phyloP scores from a whole-genome alignment of 1,140 invertebrate genomes.

The Steinernema khuongi region DNA sequence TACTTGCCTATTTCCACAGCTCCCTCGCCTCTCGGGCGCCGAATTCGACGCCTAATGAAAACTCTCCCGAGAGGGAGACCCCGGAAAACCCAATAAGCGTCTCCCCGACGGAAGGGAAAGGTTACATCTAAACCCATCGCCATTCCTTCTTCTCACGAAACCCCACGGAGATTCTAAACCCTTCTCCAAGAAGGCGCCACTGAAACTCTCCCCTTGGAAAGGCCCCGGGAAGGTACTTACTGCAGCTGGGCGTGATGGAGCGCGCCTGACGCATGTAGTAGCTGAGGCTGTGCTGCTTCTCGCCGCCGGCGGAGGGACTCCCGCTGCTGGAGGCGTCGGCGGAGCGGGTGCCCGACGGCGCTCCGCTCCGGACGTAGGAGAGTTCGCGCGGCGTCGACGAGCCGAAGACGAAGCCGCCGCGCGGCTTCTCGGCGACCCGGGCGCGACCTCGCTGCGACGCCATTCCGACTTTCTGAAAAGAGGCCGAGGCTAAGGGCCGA shows the following conservation, averaged over 20 bases:
- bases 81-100: too few species aligned
- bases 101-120: too few species aligned
- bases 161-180: not conserved
- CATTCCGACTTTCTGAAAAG: slow-evolving; percentile 4
- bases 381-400: not conserved
- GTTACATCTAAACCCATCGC: too few species aligned
- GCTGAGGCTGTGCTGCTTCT: not conserved
- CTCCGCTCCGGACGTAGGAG: not conserved
- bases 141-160: too few species aligned
- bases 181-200: not conserved
- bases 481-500: not conserved
- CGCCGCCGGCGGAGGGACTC: not conserved
- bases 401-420: not conserved
- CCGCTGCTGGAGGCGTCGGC: not conserved
- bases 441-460: slow-evolving; percentile 11
- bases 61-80: too few species aligned
- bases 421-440: not conserved
- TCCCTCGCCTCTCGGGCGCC: too few species aligned
- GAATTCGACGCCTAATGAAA: too few species aligned
- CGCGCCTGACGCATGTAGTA: slow-evolving; percentile 8
- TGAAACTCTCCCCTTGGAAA: not conserved
- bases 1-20: not conserved
- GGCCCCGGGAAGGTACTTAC: not conserved
- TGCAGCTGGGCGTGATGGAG: not conserved
- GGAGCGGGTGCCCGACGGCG: not conserved